Base-by-base conservation (phyloP, 2,113 vertebrate genomes). In the Climacteris rufus region DNA sequence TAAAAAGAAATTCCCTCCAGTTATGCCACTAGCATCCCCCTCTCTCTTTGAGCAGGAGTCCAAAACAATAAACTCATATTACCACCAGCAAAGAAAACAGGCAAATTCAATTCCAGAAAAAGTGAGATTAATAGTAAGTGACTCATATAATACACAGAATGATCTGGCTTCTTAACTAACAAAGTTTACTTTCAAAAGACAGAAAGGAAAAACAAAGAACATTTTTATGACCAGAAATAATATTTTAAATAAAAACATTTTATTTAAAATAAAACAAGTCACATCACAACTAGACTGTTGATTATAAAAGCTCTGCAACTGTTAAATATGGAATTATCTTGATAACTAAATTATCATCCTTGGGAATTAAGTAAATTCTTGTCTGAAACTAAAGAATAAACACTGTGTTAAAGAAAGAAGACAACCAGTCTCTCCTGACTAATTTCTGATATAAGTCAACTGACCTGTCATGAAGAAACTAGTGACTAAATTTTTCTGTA, bases 11-110 rank as follows among this genome's bases (percentile, higher is more conserved):
- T 75, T 94, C 97, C 98, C 97, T 98, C 96, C 93, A 94, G 98
- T 97, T 89, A 98, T 64, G 96, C 98, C 98, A 95, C 95, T 63
- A 98, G 98, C 98, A 88, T 81, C 45, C 31, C 23, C 25, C 27
- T 59, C 30, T 89, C 30, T 78, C 90, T 97, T 92, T 94, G 90
- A 97, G 94, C 77, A 83, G 42, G 35, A 91, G 81, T 86, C 79
- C 91, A 79, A 86, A 96, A 91, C 79, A 96, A 94, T 76, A 97
- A 96, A 91, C 50, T 94, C 86, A 44, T 88, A 93, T 89, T 97
- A 76, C 93, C 95, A 94, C 47, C 74, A 90, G 56, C 30, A 49
- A 93, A 81, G 66, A 54, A 95, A 97, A 94, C 2, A 87, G 74
- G 87, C 87, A 96, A 96, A 97, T 96, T 93, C 83, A 92, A 83